Evolutionary conservation across 2,113 vertebrate species (phyloP), one percentile per base, ranked within the genome.

Genomic region (Apteryx owenii): DNA sequence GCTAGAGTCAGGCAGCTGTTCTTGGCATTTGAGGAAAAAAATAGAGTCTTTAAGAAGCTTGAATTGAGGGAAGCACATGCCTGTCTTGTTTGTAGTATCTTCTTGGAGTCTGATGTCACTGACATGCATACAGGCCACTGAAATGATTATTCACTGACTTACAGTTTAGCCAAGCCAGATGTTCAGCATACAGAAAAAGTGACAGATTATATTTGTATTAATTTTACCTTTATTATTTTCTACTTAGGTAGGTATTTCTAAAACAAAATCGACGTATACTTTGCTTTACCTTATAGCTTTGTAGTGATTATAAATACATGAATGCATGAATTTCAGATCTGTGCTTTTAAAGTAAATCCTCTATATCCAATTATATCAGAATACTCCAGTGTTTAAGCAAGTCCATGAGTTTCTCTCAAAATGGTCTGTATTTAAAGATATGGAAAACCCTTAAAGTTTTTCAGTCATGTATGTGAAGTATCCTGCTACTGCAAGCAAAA

Each of bases 341-440:
- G 1, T 46, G 36, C 12, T 77, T 88, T 82, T 36, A 82, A 28
- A 82, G 23, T 8, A 91, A 89, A 95, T 87, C 65, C 56, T 81
- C 42, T 65, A 7, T 22, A 93, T 70, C 78, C 71, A 88, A 44
- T 92, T 87, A 81, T 7, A 56, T 58, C 68, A 88, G 66, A 93
- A 58, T 12, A 82, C 10, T 31, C 42, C 21, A 29, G 51, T 54
- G 81, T 44, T 95, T 69, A 80, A 82, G 73, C 46, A 64, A 56
- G 42, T 4, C 9, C 78, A 58, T 20, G 21, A 69, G 56, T 23
- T 25, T 29, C 51, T 62, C 71, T 83, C 65, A 88, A 80, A 88
- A 46, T n/a, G 36, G n/a, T 72, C 76, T 28, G 11, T n/a, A 42
- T 64, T 89, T 75, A 79, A 89, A 79, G 53, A 77, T 13, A 29